A percentile compares a stretch with the other conserved stretches of the same genome.
phyloP scores from a whole-genome alignment of 2,888 invertebrate species.

The Anodontia alba region DNA sequence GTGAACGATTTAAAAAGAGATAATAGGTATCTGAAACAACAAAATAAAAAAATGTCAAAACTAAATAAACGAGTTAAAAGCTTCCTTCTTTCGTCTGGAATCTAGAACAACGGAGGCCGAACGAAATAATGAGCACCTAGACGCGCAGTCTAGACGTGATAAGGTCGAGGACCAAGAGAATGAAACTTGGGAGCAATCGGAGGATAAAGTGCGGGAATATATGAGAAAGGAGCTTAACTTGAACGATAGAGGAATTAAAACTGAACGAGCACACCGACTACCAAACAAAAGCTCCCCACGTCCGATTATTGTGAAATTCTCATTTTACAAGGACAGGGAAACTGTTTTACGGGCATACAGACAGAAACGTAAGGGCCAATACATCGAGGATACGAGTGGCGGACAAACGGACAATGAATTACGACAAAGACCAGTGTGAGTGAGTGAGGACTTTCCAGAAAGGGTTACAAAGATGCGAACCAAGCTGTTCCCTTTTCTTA shows the following conservation, averaged over 20 bases:
- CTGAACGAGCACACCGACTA: neutral
- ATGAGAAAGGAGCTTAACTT: neutral
- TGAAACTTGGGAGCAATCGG: neutral
- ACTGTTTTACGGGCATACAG: neutral
- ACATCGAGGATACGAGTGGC: neutral
- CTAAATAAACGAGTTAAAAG: neutral
- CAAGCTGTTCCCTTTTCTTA: neutral
- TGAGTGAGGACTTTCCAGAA: neutral
- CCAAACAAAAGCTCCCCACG: neutral
- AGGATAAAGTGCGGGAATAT: neutral
- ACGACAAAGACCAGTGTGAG: neutral
- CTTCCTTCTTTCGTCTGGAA: neutral
- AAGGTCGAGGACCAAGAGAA: neutral
- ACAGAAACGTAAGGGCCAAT: neutral
- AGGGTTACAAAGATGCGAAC: neutral
- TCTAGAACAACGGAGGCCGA: neutral
- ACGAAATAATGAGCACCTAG: neutral
- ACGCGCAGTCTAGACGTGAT: neutral
- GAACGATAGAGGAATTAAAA: neutral
- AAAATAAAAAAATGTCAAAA: neutral
- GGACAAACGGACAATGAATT: neutral
- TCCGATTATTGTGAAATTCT: neutral
- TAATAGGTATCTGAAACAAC: neutral
- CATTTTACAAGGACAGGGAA: neutral
- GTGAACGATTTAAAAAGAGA: neutral